Evolutionary conservation across 2,113 vertebrate genomes (phyloP).

Genomic region (Perognathus longimembris): DNA sequence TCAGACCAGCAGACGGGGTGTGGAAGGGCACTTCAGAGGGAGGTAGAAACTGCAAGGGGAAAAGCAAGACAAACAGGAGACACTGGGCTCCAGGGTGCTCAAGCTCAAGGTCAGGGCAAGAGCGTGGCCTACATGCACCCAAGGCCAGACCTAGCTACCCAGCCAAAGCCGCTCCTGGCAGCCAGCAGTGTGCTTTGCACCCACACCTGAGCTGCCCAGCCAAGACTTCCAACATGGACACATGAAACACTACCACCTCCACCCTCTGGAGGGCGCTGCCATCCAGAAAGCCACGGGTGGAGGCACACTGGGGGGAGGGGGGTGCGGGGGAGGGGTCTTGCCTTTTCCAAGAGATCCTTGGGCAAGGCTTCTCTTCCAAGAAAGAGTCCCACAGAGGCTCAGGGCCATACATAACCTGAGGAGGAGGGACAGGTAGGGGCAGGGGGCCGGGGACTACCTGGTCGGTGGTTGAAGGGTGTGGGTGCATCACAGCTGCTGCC

Average conservation of each 20-base stretch:
- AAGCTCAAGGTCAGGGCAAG: neutral
- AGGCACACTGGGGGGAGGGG: neutral
- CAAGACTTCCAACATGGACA: neutral
- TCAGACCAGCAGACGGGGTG: conserved; percentile 21
- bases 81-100: neutral
- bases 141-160: neutral
- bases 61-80: neutral
- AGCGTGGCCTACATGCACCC: conserved; percentile 42
- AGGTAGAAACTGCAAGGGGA: neutral
- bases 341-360: conserved; percentile 68
- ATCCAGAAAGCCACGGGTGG: neutral
- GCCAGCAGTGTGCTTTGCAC: neutral
- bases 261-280: conserved; percentile 22
- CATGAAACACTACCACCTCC: neutral
- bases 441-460: conserved; percentile 87
- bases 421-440: neutral
- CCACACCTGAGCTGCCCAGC: neutral
- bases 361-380: conserved; percentile 65
- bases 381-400: conserved; percentile 52
- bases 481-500: conserved; percentile 88
- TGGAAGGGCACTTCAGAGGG: neutral
- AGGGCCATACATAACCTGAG: conserved; percentile 41
- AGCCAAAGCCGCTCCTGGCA: neutral
- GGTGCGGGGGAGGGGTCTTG: conserved; percentile 38
- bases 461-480: conserved; percentile 92